These are phyloP conservation scores for Contarinia nasturtii DNA, from an alignment of 1,140 invertebrate genomes.

Conservation along the genomic window DNA sequence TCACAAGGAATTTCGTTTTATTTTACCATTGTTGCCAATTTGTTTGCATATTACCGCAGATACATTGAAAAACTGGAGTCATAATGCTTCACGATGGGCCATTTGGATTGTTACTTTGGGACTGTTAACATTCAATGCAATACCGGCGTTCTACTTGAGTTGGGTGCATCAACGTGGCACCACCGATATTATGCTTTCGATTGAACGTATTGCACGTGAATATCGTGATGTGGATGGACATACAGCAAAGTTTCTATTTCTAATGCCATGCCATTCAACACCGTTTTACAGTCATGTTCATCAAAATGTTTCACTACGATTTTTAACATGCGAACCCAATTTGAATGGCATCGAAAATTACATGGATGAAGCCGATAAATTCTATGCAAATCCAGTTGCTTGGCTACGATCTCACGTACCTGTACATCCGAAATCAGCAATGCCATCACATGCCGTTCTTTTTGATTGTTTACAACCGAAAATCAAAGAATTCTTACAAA, in stretches of 20 bases:
- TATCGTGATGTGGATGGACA: slow-evolving; percentile 23
- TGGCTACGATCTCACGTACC: slow-evolving; percentile 40
- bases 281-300: slow-evolving; percentile 82
- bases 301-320: slow-evolving; percentile 51
- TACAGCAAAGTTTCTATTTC: slow-evolving; percentile 45
- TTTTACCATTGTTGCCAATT: slow-evolving; percentile 67
- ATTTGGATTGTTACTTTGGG: slow-evolving; percentile 29
- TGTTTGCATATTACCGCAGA: slow-evolving; percentile 46
- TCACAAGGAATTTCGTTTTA: slow-evolving; percentile 90
- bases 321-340: slow-evolving; percentile 81
- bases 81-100: slow-evolving; percentile 22
- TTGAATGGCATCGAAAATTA: slow-evolving; percentile 35
- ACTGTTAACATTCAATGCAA: slow-evolving; percentile 35
- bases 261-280: slow-evolving; percentile 89
- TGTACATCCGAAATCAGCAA: slow-evolving; percentile 26
- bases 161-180: slow-evolving; percentile 65
- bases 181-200: slow-evolving; percentile 47
- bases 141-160: slow-evolving; percentile 49
- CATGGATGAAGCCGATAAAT: slow-evolving; percentile 60
- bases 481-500: background rate
- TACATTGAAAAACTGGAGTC: slow-evolving; percentile 37
- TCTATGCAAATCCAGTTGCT: slow-evolving; percentile 47
- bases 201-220: slow-evolving; percentile 31
- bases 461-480: slow-evolving; percentile 34
- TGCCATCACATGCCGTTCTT: slow-evolving; percentile 36